phyloP scores from a whole-genome alignment of 2,797 vertebrate genomes.

The Holocentrus rufus region DNA sequence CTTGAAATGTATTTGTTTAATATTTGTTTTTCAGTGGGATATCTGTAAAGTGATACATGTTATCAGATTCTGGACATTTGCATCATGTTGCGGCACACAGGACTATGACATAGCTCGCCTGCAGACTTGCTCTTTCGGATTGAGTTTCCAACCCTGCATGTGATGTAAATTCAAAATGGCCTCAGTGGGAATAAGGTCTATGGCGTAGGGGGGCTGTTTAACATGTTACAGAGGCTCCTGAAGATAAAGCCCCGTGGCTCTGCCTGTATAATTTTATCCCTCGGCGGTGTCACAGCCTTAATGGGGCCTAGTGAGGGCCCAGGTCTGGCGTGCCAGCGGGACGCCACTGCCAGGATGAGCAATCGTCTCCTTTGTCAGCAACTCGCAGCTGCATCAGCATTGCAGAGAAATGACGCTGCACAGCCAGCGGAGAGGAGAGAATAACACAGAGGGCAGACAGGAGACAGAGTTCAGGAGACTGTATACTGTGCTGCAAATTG shows the following conservation, averaged over 20 bases:
- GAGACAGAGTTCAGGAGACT: slow-evolving; percentile 18
- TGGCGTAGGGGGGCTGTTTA: no score
- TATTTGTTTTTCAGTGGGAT: no score
- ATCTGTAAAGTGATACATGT: no score
- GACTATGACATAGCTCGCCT: no score
- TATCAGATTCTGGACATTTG: no score
- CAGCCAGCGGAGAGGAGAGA: slow-evolving; percentile 23
- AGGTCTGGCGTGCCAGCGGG: slow-evolving; percentile 9
- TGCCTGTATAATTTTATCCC: slow-evolving; percentile 4
- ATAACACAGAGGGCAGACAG: slow-evolving; percentile 30
- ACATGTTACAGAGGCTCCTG: no score
- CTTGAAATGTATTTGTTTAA: no score
- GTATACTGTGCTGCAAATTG: slow-evolving; percentile 28
- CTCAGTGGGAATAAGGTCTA: no score
- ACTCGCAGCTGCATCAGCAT: slow-evolving; percentile 60
- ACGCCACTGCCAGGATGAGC: slow-evolving; percentile 32
- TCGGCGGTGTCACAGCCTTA: slow-evolving; percentile 11
- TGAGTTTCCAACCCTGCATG: no score
- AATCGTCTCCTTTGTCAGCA: slow-evolving; percentile 59
- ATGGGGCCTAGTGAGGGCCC: slow-evolving; percentile 6
- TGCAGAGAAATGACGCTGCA: slow-evolving; percentile 65
- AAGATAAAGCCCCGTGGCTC: not conserved
- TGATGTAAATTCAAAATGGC: no score
- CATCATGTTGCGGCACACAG: no score
- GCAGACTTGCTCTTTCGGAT: no score